These are phyloP conservation scores for Rhopalosiphum padi DNA, from an alignment of 1,140 invertebrate genomes.

Conservation along the genomic window DNA sequence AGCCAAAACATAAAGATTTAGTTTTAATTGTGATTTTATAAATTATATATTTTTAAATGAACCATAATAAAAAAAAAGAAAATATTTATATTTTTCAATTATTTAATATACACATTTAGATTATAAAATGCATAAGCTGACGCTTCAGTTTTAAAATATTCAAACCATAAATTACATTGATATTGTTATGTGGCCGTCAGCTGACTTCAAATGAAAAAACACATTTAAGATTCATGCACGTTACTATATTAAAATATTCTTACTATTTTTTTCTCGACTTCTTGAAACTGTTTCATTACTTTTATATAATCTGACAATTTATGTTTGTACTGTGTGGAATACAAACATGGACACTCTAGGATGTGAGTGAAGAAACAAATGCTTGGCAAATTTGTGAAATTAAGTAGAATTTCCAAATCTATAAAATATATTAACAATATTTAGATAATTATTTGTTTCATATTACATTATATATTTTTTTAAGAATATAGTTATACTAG, in stretches of 20 bases:
- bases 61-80: background rate
- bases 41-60: background rate
- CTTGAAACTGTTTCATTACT: slow-evolving; percentile 65
- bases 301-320: slow-evolving; percentile 61
- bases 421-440: slow-evolving; percentile 58
- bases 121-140: background rate
- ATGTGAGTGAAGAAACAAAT: slow-evolving; percentile 64
- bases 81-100: background rate
- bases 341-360: slow-evolving; percentile 67
- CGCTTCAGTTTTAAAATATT: background rate
- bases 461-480: background rate
- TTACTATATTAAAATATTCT: slow-evolving; percentile 48
- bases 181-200: background rate
- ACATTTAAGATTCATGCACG: background rate
- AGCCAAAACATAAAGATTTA: background rate
- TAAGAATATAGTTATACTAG: background rate
- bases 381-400: slow-evolving; percentile 62
- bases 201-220: background rate
- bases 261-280: slow-evolving; percentile 63
- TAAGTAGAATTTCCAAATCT: slow-evolving; percentile 63
- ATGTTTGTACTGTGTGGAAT: slow-evolving; percentile 62
- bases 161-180: background rate
- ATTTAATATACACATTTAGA: background rate
- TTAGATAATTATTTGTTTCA: background rate
- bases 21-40: background rate